phyloP scores from a whole-genome alignment of 1,140 invertebrate genomes.

The Diprion similis region DNA sequence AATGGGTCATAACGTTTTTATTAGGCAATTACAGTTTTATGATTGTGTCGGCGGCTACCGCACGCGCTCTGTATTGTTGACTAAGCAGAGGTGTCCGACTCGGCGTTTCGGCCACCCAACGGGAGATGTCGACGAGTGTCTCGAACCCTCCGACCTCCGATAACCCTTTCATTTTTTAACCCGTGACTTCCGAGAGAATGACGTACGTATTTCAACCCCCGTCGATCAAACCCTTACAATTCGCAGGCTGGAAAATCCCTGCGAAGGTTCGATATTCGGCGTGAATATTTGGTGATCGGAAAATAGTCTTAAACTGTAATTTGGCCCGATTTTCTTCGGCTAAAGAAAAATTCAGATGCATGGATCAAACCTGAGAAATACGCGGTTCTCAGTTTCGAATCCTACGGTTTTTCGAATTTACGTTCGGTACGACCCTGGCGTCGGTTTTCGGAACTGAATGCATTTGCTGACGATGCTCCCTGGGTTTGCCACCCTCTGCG shows the following conservation, averaged over 20 bases:
- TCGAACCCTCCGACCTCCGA: constrained; percentile 19
- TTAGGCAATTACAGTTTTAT: constrained; percentile 48
- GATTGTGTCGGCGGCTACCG: constrained; percentile 33
- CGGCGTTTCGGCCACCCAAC: constrained; percentile 29
- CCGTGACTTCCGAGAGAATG: not conserved
- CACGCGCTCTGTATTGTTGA: constrained; percentile 42
- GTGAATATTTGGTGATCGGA: too few species aligned
- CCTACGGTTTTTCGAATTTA: too few species aligned
- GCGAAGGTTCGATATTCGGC: too few species aligned
- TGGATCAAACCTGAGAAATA: too few species aligned
- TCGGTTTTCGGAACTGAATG: constrained; percentile 53
- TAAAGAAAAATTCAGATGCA: too few species aligned
- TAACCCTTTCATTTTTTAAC: constrained; percentile 6
- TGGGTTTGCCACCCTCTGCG: constrained; percentile 22
- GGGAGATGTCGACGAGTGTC: constrained; percentile 41
- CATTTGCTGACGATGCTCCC: constrained; percentile 51
- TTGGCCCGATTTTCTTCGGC: too few species aligned
- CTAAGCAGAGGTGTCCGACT: constrained; percentile 26
- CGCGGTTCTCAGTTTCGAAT: too few species aligned
- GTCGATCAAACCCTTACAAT: too few species aligned
- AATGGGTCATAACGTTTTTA: constrained; percentile 45
- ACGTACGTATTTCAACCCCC: not conserved
- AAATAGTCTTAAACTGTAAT: too few species aligned
- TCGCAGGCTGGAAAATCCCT: too few species aligned
- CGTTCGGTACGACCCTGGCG: constrained; percentile 41